Conservation (phyloP, 2,888 invertebrate species). For the Uropetala carovei region DNA sequence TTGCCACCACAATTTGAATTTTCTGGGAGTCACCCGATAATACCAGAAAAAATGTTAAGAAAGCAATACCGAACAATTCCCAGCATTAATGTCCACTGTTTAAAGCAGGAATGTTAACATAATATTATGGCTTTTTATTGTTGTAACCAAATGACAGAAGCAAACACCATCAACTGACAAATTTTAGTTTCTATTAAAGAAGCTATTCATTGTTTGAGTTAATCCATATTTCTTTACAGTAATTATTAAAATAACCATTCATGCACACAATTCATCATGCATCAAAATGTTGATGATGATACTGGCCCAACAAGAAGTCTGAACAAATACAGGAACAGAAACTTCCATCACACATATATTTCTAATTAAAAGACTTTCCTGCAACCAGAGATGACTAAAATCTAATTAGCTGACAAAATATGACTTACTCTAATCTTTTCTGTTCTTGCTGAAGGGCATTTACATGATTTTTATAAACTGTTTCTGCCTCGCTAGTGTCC, state of each 20-base stretch:
- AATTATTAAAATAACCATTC: background rate
- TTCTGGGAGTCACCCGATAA: no score
- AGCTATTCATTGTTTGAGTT: no score
- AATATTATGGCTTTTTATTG: no score
- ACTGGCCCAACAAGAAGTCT: background rate
- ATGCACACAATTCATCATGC: slow-evolving; percentile 19
- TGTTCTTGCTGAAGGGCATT: slow-evolving; percentile 95
- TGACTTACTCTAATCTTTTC: slow-evolving; percentile 91
- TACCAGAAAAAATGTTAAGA: no score
- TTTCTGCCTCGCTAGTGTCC: slow-evolving; percentile 93
- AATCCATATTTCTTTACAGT: no score
- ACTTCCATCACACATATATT: slow-evolving; percentile 9
- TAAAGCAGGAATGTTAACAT: no score
- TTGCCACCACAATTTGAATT: no score
- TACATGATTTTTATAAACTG: slow-evolving; percentile 93
- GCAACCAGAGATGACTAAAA: background rate
- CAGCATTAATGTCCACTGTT: no score
- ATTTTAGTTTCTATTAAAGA: no score
- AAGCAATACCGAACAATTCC: no score
- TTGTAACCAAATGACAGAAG: no score
- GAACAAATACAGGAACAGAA: background rate
- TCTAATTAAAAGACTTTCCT: background rate
- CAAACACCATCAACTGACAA: no score
- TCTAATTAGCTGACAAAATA: background rate
- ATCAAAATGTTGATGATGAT: slow-evolving; percentile 24